phyloP scores from a whole-genome alignment of 2,797 vertebrate species.

The Merluccius polli region DNA sequence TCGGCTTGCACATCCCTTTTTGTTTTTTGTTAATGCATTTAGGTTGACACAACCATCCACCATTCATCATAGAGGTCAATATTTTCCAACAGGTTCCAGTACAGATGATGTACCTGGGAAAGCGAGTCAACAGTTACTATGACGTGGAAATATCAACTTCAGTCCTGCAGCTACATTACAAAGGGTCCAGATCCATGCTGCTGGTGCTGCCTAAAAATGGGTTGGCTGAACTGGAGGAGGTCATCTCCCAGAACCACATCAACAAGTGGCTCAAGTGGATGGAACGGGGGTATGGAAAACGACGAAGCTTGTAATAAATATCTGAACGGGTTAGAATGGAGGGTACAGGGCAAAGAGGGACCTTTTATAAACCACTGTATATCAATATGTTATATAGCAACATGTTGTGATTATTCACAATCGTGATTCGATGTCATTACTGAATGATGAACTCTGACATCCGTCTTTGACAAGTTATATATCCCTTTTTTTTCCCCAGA shows the following conservation, averaged over 20 bases:
- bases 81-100: slow-evolving; percentile 58
- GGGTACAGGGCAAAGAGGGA: background rate
- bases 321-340: background rate
- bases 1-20: background rate
- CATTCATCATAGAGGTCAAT: background rate
- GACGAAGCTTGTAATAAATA: background rate
- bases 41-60: background rate
- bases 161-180: slow-evolving; percentile 70
- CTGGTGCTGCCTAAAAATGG: slow-evolving; percentile 60
- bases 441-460: background rate
- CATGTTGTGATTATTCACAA: background rate
- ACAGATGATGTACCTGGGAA: slow-evolving; percentile 68
- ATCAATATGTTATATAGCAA: background rate
- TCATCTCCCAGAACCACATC: slow-evolving; percentile 47
- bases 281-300: slow-evolving; percentile 41
- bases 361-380: background rate
- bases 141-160: slow-evolving; percentile 54
- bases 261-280: slow-evolving; percentile 68
- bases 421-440: background rate
- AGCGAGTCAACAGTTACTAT: slow-evolving; percentile 45
- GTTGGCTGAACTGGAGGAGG: slow-evolving; percentile 57
- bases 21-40: background rate
- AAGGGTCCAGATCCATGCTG: slow-evolving; percentile 68
- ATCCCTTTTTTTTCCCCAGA: slow-evolving; percentile 42
- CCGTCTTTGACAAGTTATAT: background rate